Evolutionary conservation across 2,888 invertebrate genomes (phyloP).

Genomic region (Allacma fusca): DNA sequence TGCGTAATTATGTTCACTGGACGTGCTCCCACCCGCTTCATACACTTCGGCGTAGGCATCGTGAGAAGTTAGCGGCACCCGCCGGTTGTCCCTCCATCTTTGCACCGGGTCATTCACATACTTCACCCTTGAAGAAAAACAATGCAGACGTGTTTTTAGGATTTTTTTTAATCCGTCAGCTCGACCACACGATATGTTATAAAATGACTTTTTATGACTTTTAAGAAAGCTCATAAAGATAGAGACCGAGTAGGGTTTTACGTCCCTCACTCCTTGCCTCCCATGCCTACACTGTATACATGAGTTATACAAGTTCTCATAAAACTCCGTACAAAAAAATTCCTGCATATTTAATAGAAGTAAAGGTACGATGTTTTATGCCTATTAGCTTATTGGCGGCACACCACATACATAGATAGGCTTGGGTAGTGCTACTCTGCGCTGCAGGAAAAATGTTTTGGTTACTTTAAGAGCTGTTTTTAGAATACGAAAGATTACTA

Average conservation of each 20-base stretch:
- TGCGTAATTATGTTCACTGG: slow-evolving; percentile 35
- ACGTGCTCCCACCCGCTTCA: slow-evolving; percentile 37
- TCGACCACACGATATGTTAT: slow-evolving; percentile 7
- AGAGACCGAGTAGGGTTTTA: slow-evolving; percentile 15
- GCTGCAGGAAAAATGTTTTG: neutral
- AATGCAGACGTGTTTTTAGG: slow-evolving; percentile 7
- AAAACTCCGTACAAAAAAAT: neutral
- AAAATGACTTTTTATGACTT: slow-evolving; percentile 21
- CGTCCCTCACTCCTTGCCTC: neutral
- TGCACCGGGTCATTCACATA: slow-evolving; percentile 58
- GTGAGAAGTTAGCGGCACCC: slow-evolving; percentile 37
- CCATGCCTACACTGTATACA: neutral
- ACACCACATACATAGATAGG: neutral
- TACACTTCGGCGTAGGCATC: slow-evolving; percentile 57
- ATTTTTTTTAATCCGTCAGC: neutral
- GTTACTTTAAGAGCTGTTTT: neutral
- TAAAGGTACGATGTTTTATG: neutral
- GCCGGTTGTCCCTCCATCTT: slow-evolving; percentile 46
- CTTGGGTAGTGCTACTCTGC: neutral
- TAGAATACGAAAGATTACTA: too few species aligned
- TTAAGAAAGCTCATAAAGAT: slow-evolving; percentile 16
- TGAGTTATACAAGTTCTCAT: neutral
- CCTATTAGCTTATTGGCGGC: neutral
- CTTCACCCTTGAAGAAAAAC: slow-evolving; percentile 53
- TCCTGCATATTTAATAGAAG: slow-evolving; percentile 3